Evolutionary conservation across 2,113 vertebrate species (phyloP).

Genomic region (Elephas maximus): DNA sequence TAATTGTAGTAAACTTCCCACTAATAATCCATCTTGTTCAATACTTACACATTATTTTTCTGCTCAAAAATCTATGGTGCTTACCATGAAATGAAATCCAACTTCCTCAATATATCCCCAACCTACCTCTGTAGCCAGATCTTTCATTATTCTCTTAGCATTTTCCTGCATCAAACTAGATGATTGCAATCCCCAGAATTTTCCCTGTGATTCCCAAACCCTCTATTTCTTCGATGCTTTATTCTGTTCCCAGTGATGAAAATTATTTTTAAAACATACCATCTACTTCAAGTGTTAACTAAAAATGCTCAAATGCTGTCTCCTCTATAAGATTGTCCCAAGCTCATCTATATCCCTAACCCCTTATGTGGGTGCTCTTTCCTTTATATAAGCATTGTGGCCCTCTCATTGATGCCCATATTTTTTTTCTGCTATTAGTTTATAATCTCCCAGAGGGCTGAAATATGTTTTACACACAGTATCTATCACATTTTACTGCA

Average conservation of each 20-base stretch:
- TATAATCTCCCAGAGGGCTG: background rate
- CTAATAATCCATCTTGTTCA: background rate
- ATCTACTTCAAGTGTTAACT: background rate
- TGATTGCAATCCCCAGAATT: background rate
- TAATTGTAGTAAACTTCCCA: background rate
- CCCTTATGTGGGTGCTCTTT: background rate
- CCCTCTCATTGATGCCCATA: background rate
- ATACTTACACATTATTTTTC: background rate
- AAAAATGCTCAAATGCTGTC: background rate
- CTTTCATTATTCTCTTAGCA: background rate
- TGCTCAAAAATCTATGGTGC: background rate
- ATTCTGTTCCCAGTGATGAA: background rate
- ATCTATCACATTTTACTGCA: background rate
- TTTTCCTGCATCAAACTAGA: background rate
- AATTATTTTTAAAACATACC: conserved; percentile 31
- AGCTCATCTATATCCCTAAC: background rate
- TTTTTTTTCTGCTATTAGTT: background rate
- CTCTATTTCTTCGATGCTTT: background rate
- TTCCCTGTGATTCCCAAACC: background rate
- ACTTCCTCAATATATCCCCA: background rate
- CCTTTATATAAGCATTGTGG: background rate
- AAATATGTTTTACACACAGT: background rate
- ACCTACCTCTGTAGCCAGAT: background rate
- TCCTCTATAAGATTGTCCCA: background rate
- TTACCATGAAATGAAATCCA: conserved; percentile 3